Evolutionary conservation across 2,113 vertebrate species (phyloP).

Genomic region (Archilochus colubris): DNA sequence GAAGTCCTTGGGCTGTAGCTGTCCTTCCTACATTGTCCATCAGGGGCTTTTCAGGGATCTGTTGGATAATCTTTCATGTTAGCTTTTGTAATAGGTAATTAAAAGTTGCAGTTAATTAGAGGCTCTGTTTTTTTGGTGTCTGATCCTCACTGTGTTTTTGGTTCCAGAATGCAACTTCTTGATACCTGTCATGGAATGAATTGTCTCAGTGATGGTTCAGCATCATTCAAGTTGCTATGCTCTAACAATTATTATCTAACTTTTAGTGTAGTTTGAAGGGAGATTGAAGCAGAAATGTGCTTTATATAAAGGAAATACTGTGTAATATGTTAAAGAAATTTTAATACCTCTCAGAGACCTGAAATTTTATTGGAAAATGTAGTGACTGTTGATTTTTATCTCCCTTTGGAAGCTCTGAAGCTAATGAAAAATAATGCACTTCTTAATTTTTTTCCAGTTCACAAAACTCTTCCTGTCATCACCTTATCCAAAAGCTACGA

Average conservation of each 20-base stretch:
- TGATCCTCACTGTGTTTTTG: not conserved
- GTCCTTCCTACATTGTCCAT: not conserved
- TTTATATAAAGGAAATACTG: not conserved
- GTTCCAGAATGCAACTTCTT: not conserved
- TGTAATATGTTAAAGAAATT: not conserved
- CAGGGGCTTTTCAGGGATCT: not conserved
- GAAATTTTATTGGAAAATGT: slow-evolving; percentile 43
- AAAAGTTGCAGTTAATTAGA: not conserved
- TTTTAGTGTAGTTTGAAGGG: not conserved
- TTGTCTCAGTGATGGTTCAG: not conserved
- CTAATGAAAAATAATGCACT: slow-evolving; percentile 40
- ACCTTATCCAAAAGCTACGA: slow-evolving; percentile 79
- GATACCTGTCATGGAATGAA: not conserved
- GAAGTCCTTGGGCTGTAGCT: not conserved
- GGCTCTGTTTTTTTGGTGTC: not conserved
- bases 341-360: slow-evolving; percentile 2
- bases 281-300: not conserved
- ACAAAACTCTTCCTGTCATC: slow-evolving; percentile 81
- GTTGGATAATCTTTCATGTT: not conserved
- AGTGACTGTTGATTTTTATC: slow-evolving; percentile 45
- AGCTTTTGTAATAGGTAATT: not conserved
- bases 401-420: not conserved
- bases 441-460: slow-evolving; percentile 79
- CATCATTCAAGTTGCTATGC: not conserved
- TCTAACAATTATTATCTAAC: not conserved